Evolutionary conservation across 1,140 invertebrate species (phyloP).

Genomic region (Leptinotarsa lineolata): DNA sequence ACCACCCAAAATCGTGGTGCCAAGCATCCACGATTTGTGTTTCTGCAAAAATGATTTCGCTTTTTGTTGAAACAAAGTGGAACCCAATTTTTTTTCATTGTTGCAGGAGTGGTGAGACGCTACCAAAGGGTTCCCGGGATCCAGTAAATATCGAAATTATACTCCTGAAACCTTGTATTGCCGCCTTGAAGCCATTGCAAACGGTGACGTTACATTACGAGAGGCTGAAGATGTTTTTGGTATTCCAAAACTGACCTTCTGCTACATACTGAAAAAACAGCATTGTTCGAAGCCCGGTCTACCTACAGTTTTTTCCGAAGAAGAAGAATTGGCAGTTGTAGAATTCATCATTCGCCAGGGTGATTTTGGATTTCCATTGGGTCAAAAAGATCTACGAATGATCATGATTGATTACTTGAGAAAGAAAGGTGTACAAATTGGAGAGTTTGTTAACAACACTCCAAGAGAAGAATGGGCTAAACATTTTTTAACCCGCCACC

Average conservation of each 20-base stretch:
- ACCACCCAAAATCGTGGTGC: too few relatives aligned
- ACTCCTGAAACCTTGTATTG: not conserved
- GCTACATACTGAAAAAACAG: not conserved
- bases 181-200: not conserved
- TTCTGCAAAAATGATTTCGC: too few relatives aligned
- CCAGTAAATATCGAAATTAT: not conserved
- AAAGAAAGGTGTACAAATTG: not conserved
- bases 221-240: not conserved
- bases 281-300: not conserved
- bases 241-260: not conserved
- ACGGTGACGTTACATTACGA: not conserved
- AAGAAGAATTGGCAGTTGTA: not conserved
- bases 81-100: too few relatives aligned
- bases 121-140: too few relatives aligned
- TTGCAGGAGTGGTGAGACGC: too few relatives aligned
- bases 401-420: not conserved
- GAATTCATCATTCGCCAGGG: not conserved
- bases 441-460: constrained; percentile 16
- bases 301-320: not conserved
- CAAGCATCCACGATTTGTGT: too few relatives aligned
- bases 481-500: constrained; percentile 4
- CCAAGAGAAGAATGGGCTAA: constrained; percentile 11
- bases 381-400: not conserved
- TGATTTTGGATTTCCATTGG: not conserved
- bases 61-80: too few relatives aligned